phyloP scores from a whole-genome alignment of 2,113 vertebrate genomes.

The Ivindomyrus marchei region DNA sequence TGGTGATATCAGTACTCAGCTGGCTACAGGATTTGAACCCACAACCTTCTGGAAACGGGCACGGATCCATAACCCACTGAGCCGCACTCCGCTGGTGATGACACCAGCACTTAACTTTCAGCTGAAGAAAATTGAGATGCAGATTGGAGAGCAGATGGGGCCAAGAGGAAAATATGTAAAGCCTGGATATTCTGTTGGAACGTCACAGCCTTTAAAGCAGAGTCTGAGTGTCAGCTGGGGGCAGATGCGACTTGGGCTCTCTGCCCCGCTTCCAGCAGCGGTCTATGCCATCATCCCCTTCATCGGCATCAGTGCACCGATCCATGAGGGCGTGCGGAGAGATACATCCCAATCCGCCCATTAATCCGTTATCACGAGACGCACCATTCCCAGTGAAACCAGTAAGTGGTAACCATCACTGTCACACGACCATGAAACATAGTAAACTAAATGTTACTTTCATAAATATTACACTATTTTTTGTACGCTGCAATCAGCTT shows the following conservation, averaged over 20 bases:
- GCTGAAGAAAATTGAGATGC: background rate
- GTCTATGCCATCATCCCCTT: background rate
- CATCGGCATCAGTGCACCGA: slow-evolving; percentile 37
- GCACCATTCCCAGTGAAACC: background rate
- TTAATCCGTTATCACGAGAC: background rate
- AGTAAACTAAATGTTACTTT: background rate
- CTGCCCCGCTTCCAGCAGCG: background rate
- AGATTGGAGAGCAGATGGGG: background rate
- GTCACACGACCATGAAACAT: background rate
- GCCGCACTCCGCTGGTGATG: background rate
- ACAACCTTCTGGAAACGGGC: background rate
- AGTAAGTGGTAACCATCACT: background rate
- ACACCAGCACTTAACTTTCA: background rate
- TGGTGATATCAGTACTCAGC: background rate
- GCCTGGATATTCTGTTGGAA: background rate
- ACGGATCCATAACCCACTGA: background rate
- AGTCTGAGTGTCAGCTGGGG: background rate
- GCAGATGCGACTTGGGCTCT: background rate
- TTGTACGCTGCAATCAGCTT: background rate
- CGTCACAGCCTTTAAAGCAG: background rate
- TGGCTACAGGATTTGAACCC: background rate
- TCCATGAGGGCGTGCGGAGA: slow-evolving; percentile 45
- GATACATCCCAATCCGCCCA: slow-evolving; percentile 15
- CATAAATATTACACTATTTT: background rate
- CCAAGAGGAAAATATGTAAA: background rate